A percentile compares a stretch with the other conserved stretches of the same genome.
phyloP scores from a whole-genome alignment of 2,888 invertebrate genomes.

The Patella ulyssiponensis region DNA sequence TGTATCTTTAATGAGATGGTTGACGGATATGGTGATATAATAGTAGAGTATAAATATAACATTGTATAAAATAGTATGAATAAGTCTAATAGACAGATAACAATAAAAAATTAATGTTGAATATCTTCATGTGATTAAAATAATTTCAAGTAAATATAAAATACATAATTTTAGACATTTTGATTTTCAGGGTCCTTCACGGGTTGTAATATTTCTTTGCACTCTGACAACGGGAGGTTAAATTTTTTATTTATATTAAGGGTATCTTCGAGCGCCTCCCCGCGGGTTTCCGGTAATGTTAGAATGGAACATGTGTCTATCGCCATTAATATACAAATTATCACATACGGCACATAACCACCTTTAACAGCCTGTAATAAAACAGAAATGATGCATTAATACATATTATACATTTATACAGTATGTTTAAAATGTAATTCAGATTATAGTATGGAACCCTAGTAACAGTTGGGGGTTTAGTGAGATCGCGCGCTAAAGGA shows the following conservation, averaged over 20 bases:
- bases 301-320: background rate
- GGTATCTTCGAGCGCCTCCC: background rate
- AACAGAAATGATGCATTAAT: background rate
- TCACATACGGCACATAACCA: background rate
- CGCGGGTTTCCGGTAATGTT: background rate
- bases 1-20: no score
- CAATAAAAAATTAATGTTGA: no score
- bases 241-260: background rate
- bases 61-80: no score
- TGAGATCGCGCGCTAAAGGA: background rate
- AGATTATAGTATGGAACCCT: background rate
- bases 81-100: no score
- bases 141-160: background rate
- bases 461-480: no score
- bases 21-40: no score
- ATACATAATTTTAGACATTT: background rate
- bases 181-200: background rate
- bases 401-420: no score
- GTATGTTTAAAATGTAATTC: background rate
- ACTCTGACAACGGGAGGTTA: background rate
- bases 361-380: conserved; percentile 1
- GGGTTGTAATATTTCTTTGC: no score
- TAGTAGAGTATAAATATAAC: no score
- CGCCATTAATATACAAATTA: background rate
- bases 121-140: background rate